phyloP scores from a whole-genome alignment of 2,797 vertebrate genomes.

The Silurus aristotelis region DNA sequence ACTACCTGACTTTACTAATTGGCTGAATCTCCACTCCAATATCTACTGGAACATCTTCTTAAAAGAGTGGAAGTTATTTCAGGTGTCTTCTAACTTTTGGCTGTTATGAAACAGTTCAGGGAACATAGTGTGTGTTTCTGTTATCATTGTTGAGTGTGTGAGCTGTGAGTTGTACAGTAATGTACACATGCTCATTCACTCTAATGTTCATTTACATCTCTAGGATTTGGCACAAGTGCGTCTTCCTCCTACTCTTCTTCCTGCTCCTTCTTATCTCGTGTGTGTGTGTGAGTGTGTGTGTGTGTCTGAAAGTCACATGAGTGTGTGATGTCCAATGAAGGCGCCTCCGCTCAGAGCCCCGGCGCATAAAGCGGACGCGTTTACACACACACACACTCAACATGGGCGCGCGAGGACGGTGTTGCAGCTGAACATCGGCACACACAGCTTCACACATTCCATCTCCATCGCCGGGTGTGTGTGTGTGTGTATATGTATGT shows the following conservation, averaged over 20 bases:
- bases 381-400: constrained; percentile 25
- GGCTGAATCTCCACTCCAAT: no score
- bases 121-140: no score
- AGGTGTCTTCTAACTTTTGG: no score
- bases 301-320: constrained; percentile 71
- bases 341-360: not conserved
- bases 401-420: constrained; percentile 11
- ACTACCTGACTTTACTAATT: no score
- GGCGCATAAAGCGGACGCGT: constrained; percentile 33
- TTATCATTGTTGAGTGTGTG: no score
- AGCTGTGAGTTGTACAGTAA: no score
- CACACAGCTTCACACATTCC: constrained; percentile 13
- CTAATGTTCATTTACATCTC: not conserved
- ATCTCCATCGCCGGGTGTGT: not conserved
- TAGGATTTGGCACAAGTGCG: not conserved
- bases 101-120: no score
- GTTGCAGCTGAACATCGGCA: constrained; percentile 19
- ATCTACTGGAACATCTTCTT: no score
- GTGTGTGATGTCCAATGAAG: constrained; percentile 65
- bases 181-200: not conserved
- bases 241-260: constrained; percentile 8
- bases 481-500: not conserved
- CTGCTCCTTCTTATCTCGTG: not conserved
- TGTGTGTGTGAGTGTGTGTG: constrained; percentile 47
- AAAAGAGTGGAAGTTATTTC: no score